Conservation (phyloP, 1,140 invertebrate species). For the Philotrypesis tridentata region DNA sequence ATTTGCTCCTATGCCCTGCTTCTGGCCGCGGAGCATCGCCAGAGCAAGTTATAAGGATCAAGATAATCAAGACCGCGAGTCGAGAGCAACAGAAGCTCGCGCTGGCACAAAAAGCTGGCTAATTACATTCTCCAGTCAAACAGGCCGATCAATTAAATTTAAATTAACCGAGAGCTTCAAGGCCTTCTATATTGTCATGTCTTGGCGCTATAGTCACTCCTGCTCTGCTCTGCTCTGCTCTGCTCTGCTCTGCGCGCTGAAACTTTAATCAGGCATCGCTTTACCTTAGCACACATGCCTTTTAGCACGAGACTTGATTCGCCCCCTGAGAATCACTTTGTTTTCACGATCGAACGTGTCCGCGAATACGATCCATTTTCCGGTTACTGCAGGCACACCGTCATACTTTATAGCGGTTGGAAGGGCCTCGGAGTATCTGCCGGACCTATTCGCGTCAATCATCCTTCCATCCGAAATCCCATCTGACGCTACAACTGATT, state of each 20-base stretch:
- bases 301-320: no score
- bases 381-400: conserved; percentile 20
- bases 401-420: neutral
- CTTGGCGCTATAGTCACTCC: neutral
- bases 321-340: no score
- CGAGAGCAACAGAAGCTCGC: neutral
- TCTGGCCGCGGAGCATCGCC: no score
- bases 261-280: neutral
- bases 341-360: no score
- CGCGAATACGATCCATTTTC: conserved; percentile 34
- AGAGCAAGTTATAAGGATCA: no score
- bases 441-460: neutral
- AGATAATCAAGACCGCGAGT: no score
- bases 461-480: conserved; percentile 21
- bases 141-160: conserved; percentile 1
- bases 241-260: neutral
- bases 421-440: neutral
- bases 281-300: neutral
- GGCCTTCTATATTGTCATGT: neutral
- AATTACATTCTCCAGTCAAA: neutral
- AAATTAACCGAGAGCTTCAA: neutral
- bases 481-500: neutral
- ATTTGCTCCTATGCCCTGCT: no score
- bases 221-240: no score
- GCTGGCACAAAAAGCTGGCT: neutral